phyloP scores from a whole-genome alignment of 2,113 vertebrate genomes.

The Gymnogyps californianus region DNA sequence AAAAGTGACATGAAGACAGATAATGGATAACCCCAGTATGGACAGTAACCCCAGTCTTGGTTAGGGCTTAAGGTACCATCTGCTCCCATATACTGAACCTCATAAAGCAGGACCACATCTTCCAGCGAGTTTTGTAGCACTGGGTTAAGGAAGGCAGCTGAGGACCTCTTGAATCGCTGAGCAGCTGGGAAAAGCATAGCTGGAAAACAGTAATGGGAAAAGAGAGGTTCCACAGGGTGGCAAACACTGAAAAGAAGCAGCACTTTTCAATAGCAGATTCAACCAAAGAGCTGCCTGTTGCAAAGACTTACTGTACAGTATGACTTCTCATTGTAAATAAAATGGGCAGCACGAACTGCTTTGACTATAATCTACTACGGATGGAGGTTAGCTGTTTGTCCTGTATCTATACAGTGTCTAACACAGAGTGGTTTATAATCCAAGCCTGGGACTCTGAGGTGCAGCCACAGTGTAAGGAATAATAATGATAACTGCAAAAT shows the following conservation, averaged over 20 bases:
- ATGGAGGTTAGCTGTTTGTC: background rate
- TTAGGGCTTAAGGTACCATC: background rate
- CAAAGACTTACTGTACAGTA: background rate
- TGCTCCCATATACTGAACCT: conserved; percentile 73
- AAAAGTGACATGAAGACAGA: background rate
- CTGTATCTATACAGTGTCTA: background rate
- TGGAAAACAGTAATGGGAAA: conserved; percentile 51
- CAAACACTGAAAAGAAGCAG: background rate
- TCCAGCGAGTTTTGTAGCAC: conserved; percentile 83
- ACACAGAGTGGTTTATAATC: background rate
- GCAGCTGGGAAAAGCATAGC: conserved; percentile 84
- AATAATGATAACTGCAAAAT: background rate
- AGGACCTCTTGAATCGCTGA: conserved; percentile 79
- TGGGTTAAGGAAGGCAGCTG: conserved; percentile 75
- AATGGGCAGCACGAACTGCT: background rate
- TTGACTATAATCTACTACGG: background rate
- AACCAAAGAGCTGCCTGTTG: background rate
- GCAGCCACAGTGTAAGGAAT: background rate
- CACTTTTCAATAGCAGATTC: background rate
- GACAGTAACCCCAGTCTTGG: background rate
- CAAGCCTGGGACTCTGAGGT: background rate
- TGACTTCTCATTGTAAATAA: background rate
- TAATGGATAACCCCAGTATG: background rate
- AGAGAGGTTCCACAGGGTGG: background rate
- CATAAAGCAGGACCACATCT: conserved; percentile 87